Percentiles rank a stretch among this genome's conserved stretches.
Evolutionary conservation across 2,888 invertebrate species (phyloP).

Genomic region (Apotomis capreana): DNA sequence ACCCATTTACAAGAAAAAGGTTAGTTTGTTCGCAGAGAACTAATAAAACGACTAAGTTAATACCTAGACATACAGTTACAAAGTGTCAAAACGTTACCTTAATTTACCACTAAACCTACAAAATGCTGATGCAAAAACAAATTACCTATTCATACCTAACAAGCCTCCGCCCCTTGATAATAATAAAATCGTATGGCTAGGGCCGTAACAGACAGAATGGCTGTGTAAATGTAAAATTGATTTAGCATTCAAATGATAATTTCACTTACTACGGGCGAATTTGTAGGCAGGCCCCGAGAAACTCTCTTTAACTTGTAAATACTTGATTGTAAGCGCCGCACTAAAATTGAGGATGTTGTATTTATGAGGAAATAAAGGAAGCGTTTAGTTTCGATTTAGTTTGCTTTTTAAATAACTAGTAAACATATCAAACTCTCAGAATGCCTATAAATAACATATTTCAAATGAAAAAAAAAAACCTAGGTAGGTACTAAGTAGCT

Average conservation of each 20-base stretch:
- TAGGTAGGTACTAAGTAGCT: no score
- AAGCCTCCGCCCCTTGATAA: slow-evolving; percentile 53
- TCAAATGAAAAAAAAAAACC: no score
- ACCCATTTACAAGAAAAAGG: not conserved
- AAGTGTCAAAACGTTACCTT: slow-evolving; percentile 36
- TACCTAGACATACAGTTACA: slow-evolving; percentile 21
- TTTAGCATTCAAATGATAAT: slow-evolving; percentile 77
- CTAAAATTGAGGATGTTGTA: slow-evolving; percentile 39
- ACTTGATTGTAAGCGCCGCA: slow-evolving; percentile 50
- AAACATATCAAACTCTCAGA: no score
- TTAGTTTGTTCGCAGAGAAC: slow-evolving; percentile 16
- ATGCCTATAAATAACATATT: no score
- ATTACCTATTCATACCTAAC: slow-evolving; percentile 51
- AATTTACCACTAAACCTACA: slow-evolving; percentile 34
- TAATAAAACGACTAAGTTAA: slow-evolving; percentile 28
- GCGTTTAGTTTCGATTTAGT: not conserved
- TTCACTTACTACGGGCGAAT: slow-evolving; percentile 60
- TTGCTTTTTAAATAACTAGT: not conserved
- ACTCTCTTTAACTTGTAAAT: slow-evolving; percentile 55
- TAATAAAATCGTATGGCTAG: slow-evolving; percentile 61
- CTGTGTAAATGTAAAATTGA: slow-evolving; percentile 72
- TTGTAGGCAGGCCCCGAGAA: slow-evolving; percentile 55
- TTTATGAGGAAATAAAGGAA: slow-evolving; percentile 25
- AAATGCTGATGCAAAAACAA: slow-evolving; percentile 40
- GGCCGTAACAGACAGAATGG: slow-evolving; percentile 62